phyloP scores from a whole-genome alignment of 1,140 invertebrate genomes.

The Drosophila triauraria region DNA sequence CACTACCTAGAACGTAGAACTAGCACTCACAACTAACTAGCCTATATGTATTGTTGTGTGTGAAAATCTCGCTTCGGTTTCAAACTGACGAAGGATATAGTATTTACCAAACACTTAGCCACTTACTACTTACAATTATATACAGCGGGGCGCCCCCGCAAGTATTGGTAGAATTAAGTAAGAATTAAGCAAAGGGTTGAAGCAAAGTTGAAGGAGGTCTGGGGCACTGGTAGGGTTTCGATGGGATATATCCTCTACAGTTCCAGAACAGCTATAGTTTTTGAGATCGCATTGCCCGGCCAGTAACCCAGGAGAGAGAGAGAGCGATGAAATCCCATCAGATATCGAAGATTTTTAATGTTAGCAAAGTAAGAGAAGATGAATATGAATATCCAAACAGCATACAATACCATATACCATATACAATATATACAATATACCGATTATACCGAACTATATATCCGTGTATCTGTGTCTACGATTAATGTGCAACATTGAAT shows the following conservation, averaged over 20 bases:
- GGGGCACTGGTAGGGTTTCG: not conserved
- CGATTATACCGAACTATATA: slow-evolving; percentile 12
- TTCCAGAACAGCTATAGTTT: slow-evolving; percentile 27
- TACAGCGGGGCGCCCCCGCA: not conserved
- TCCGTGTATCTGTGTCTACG: slow-evolving; percentile 36
- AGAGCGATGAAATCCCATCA: not conserved
- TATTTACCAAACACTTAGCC: slow-evolving; percentile 14
- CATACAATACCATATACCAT: not conserved
- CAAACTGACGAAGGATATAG: slow-evolving; percentile 17
- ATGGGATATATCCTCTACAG: not conserved
- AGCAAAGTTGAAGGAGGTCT: not conserved
- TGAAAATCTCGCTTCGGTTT: slow-evolving; percentile 27
- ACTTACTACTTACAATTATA: too few species aligned
- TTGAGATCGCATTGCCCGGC: slow-evolving; percentile 16
- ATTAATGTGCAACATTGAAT: slow-evolving; percentile 27
- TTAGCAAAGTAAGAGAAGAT: slow-evolving; percentile 14
- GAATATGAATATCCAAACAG: slow-evolving; percentile 1
- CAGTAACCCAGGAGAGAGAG: not conserved
- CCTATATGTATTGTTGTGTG: not conserved
- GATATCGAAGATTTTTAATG: slow-evolving; percentile 31
- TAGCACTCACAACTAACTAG: not conserved
- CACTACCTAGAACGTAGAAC: not conserved
- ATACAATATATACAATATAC: slow-evolving; percentile 2
- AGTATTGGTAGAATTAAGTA: not conserved
- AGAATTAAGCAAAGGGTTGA: not conserved